These are phyloP conservation scores for Drosophila malerkotliana DNA, from an alignment of 1,140 invertebrate species.

Conservation along the genomic window DNA sequence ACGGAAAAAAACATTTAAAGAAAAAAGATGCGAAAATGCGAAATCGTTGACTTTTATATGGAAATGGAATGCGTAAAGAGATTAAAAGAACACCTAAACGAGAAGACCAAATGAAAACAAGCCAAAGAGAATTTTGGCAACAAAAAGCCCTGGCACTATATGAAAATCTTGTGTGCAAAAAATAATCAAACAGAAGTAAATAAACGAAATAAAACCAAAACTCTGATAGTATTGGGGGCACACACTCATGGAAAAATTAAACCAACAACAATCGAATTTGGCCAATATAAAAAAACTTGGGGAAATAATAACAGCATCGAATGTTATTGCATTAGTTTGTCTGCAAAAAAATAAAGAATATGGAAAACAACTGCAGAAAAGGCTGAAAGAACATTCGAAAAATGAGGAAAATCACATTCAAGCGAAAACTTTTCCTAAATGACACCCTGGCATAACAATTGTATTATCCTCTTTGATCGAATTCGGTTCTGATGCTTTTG, in stretches of 20 bases:
- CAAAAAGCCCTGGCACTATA: constrained; percentile 61
- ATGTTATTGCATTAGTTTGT: constrained; percentile 77
- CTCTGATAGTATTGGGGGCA: constrained; percentile 4
- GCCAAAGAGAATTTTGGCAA: constrained; percentile 35
- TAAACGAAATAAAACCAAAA: constrained; percentile 46
- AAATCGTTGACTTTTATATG: constrained; percentile 19
- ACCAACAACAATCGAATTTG: constrained; percentile 50
- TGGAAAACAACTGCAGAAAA: constrained; percentile 17
- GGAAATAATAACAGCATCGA: constrained; percentile 75
- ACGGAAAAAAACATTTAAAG: constrained; percentile 14
- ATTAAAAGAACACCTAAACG: constrained; percentile 5
- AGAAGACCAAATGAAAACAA: constrained; percentile 53
- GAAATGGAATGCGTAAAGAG: constrained; percentile 39
- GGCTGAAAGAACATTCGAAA: constrained; percentile 26
- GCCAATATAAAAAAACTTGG: constrained; percentile 45
- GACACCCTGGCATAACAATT: constrained; percentile 60
- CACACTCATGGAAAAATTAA: constrained; percentile 42
- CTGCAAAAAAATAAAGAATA: constrained; percentile 1
- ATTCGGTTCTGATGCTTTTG: constrained; percentile 18
- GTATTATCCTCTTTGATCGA: constrained; percentile 54
- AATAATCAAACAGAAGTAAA: constrained; percentile 65
- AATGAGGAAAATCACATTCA: constrained; percentile 49
- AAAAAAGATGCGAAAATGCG: constrained; percentile 1
- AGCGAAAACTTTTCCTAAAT: constrained; percentile 60
- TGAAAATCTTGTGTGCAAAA: constrained; percentile 57